Conservation (phyloP, 2,888 invertebrate species). For the Idaea dimidiata region DNA sequence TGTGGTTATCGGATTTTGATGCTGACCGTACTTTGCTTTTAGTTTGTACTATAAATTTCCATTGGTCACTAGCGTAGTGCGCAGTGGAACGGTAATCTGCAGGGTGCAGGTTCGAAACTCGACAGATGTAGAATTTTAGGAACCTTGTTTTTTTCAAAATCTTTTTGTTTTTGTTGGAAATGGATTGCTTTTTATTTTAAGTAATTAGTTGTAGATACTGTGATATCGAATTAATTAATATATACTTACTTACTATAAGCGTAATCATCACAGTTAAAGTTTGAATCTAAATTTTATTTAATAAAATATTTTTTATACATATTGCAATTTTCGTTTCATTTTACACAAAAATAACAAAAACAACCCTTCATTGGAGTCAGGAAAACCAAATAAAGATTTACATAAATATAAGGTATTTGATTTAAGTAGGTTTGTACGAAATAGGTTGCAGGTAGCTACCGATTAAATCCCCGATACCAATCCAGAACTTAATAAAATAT, state of each 20-base stretch:
- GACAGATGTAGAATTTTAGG: not conserved
- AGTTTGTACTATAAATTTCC: no score
- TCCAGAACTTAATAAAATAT: no score
- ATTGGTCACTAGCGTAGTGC: no score
- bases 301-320: not conserved
- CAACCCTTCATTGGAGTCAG: no score
- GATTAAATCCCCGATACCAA: no score
- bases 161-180: not conserved
- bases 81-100: no score
- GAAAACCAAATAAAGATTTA: no score
- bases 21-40: no score
- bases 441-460: no score
- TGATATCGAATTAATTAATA: not conserved
- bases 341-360: not conserved
- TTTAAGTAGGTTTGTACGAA: no score
- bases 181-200: not conserved
- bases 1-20: no score
- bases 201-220: not conserved
- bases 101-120: not conserved
- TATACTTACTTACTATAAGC: not conserved
- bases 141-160: not conserved
- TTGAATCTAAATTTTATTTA: not conserved
- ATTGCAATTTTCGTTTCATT: not conserved
- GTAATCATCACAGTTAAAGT: not conserved
- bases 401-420: no score